These are phyloP conservation scores for Tiliacea aurago DNA, from an alignment of 2,888 invertebrate genomes.

Conservation along the genomic window DNA sequence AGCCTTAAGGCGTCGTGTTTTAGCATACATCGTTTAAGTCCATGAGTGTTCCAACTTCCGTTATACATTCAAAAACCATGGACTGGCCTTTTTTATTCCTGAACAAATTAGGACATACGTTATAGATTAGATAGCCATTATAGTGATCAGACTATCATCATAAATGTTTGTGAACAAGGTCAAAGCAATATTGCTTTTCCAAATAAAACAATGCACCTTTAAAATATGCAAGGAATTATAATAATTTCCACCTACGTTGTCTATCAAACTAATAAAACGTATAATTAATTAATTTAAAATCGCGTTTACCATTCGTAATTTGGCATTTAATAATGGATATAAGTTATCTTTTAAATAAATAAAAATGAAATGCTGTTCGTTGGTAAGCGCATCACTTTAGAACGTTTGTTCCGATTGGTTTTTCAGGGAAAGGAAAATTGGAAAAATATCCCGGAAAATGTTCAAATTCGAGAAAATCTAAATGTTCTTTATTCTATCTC, in stretches of 20 bases:
- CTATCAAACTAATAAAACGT: background rate
- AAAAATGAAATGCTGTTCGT: too few relatives aligned
- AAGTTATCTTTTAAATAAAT: too few relatives aligned
- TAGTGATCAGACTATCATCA: background rate
- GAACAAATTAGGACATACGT: conserved; percentile 31
- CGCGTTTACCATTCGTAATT: background rate
- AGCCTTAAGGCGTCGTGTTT: too few relatives aligned
- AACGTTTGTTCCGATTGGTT: too few relatives aligned
- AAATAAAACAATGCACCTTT: conserved; percentile 6
- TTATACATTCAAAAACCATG: conserved; percentile 40
- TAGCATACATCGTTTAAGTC: background rate
- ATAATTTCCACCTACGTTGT: conserved; percentile 12
- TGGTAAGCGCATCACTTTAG: too few relatives aligned
- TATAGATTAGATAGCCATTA: conserved; percentile 37
- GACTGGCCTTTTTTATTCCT: conserved; percentile 33
- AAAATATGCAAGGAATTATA: background rate
- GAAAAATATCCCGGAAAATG: too few relatives aligned
- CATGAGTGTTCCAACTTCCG: conserved; percentile 5
- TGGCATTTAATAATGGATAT: background rate
- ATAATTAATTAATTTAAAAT: background rate
- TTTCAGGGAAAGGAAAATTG: too few relatives aligned
- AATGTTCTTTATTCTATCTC: too few relatives aligned
- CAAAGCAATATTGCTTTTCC: conserved; percentile 1
- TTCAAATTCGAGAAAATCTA: too few relatives aligned
- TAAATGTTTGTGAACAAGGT: conserved; percentile 9